Evolutionary conservation across 2,888 invertebrate species (phyloP).

Genomic region (Meteorus colon): DNA sequence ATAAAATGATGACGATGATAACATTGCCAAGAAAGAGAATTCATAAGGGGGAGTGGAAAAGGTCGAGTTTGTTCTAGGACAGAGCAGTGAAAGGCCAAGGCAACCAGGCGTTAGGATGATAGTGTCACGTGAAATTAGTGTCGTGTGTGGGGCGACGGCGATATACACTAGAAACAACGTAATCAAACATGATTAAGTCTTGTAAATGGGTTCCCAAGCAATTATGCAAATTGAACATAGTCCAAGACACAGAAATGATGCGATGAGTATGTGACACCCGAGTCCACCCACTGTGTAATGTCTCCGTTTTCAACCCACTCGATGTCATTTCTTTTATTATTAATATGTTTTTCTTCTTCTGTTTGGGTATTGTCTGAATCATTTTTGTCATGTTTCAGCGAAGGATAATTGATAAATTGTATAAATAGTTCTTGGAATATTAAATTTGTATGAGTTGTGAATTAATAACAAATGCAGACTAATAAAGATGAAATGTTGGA

Average conservation of each 20-base stretch:
- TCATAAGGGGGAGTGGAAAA: neutral
- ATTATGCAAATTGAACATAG: slow-evolving; percentile 50
- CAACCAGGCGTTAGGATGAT: slow-evolving; percentile 45
- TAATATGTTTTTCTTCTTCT: slow-evolving; percentile 34
- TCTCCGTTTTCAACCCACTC: slow-evolving; percentile 39
- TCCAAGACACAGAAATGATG: slow-evolving; percentile 25
- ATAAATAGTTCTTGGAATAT: too few relatives aligned
- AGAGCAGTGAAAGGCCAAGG: slow-evolving; percentile 61
- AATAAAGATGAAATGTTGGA: too few relatives aligned
- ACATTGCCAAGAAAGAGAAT: neutral
- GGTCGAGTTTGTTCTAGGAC: slow-evolving; percentile 14
- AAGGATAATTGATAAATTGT: too few relatives aligned
- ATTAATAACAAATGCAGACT: too few relatives aligned
- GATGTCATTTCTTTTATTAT: slow-evolving; percentile 41
- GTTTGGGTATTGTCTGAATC: neutral
- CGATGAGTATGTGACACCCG: slow-evolving; percentile 41
- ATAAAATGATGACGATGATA: neutral
- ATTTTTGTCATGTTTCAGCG: neutral
- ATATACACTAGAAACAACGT: slow-evolving; percentile 23
- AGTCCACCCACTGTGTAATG: slow-evolving; percentile 42
- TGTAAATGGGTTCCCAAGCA: slow-evolving; percentile 45
- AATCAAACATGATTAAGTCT: slow-evolving; percentile 41
- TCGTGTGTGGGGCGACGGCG: slow-evolving; percentile 20
- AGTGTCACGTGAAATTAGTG: slow-evolving; percentile 36
- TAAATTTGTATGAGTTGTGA: too few relatives aligned